phyloP scores from a whole-genome alignment of 2,797 vertebrate genomes.

The Phoeniculus purpureus region DNA sequence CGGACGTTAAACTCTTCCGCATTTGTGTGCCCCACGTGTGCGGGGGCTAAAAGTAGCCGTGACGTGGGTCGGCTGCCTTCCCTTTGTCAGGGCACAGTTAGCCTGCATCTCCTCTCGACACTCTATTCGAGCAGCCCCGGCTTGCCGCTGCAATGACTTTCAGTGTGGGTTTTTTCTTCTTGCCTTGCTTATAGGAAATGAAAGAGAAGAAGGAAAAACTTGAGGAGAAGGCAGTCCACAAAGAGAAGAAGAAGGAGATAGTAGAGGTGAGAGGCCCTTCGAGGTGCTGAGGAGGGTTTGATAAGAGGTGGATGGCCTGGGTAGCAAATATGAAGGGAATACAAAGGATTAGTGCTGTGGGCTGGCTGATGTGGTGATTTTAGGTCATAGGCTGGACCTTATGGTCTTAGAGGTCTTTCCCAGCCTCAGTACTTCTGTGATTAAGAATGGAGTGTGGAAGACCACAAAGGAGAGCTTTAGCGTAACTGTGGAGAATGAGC shows the following conservation, averaged over 20 bases:
- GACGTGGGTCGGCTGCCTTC: neutral
- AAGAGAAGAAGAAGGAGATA: constrained; percentile 80
- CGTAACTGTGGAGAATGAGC: neutral
- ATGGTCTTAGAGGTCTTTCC: too few species aligned
- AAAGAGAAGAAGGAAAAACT: constrained; percentile 82
- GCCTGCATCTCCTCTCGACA: neutral
- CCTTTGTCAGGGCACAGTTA: neutral
- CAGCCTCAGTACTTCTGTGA: too few species aligned
- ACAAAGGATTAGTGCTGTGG: neutral
- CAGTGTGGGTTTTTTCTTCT: neutral
- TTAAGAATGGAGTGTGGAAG: too few species aligned
- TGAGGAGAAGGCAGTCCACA: constrained; percentile 77
- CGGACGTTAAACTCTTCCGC: neutral
- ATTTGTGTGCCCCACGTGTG: neutral
- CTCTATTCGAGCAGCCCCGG: neutral
- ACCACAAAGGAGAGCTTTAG: rapidly evolving
- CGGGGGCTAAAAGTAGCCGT: neutral
- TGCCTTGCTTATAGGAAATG: constrained; percentile 61
- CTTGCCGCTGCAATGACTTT: neutral
- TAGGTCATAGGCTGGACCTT: too few species aligned
- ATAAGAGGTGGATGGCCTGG: neutral
- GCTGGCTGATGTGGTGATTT: too few species aligned
- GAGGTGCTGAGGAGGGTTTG: neutral
- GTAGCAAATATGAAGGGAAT: neutral
- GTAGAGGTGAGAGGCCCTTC: constrained; percentile 68